Conservation (phyloP, 2,113 vertebrate genomes). For the Isurus oxyrinchus region DNA sequence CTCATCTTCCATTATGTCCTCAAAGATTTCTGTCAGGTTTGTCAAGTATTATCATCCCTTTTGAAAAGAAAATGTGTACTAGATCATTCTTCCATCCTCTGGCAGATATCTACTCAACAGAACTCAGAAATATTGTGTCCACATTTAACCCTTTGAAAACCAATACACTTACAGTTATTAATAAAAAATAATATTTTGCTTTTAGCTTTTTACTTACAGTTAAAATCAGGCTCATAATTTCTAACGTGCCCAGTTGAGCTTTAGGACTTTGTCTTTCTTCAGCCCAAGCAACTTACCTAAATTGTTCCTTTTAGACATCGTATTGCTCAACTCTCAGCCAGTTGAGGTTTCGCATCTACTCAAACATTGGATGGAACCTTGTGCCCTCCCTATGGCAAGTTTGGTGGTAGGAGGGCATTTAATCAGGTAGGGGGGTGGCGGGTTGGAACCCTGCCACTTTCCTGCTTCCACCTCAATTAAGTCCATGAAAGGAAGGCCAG, state of each 20-base stretch:
- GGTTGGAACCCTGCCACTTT: too few species aligned
- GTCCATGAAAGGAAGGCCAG: too few species aligned
- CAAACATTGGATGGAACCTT: too few species aligned
- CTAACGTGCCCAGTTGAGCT: not conserved
- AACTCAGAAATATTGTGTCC: not conserved
- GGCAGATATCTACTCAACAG: not conserved
- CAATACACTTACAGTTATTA: too few species aligned
- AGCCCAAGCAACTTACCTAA: not conserved
- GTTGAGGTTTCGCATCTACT: not conserved
- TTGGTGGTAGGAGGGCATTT: too few species aligned
- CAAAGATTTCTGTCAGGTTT: not conserved
- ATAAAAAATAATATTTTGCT: too few species aligned
- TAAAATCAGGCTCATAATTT: not conserved
- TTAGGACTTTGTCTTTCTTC: not conserved
- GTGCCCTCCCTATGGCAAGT: too few species aligned
- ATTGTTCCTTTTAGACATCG: not conserved
- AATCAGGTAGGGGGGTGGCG: too few species aligned
- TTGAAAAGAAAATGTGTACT: not conserved
- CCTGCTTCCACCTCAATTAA: too few species aligned
- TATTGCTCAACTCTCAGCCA: not conserved
- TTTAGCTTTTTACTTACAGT: too few species aligned
- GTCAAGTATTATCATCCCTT: not conserved
- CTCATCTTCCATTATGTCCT: not conserved
- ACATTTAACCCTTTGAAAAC: too few species aligned
- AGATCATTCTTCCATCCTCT: not conserved